A percentile compares a stretch with the other conserved stretches of the same genome.
These are phyloP conservation scores for Tenualosa thibaudeaui DNA, from an alignment of 2,797 vertebrate species.

Conservation along the genomic window DNA sequence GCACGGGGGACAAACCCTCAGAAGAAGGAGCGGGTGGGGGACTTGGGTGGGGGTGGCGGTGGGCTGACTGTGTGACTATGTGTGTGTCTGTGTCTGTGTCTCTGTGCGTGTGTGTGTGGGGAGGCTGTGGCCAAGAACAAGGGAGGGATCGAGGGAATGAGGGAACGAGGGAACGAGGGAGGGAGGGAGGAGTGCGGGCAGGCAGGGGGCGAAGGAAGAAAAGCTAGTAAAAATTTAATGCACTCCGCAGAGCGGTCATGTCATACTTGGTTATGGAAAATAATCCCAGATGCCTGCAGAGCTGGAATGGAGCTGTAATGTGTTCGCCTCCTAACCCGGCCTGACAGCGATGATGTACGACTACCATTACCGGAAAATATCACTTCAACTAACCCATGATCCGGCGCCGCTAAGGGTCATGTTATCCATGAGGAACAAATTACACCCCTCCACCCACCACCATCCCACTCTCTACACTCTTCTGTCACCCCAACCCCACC, in stretches of 20 bases:
- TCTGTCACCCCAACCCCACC: constrained; percentile 60
- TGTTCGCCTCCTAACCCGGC: constrained; percentile 98
- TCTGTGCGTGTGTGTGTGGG: neutral
- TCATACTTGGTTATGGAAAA: constrained; percentile 99
- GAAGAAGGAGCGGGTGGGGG: too few species aligned
- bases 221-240: constrained; percentile 99
- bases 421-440: constrained; percentile 99
- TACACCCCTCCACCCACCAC: constrained; percentile 76
- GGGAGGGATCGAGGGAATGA: neutral
- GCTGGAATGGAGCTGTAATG: constrained; percentile 99
- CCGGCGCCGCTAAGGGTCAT: constrained; percentile 99
- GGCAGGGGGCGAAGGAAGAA: constrained; percentile 47
- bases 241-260: constrained; percentile 98
- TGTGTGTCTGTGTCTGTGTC: constrained; percentile 12
- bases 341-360: constrained; percentile 99
- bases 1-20: too few species aligned
- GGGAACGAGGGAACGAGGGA: neutral
- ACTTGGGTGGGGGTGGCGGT: too few species aligned
- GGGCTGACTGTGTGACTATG: neutral
- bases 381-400: constrained; percentile 99
- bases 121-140: neutral
- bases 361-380: constrained; percentile 99
- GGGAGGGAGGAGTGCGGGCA: constrained; percentile 49
- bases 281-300: constrained; percentile 99
- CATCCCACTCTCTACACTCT: constrained; percentile 42